A percentile compares a stretch with the other conserved stretches of the same genome.
Evolutionary conservation across 1,140 invertebrate species (phyloP).

Genomic region (Drosophila auraria): DNA sequence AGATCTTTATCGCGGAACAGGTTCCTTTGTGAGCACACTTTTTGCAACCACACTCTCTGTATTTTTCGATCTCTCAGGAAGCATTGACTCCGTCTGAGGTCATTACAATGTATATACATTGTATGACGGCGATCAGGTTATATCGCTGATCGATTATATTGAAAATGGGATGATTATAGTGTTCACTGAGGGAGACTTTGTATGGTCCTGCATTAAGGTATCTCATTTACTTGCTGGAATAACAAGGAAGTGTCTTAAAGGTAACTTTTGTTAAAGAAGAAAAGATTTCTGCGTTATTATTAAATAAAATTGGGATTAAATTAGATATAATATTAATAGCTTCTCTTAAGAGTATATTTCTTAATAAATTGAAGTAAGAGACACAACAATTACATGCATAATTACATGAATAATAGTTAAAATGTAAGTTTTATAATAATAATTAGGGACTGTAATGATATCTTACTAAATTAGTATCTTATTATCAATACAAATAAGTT

Average conservation of each 20-base stretch:
- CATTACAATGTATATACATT: slow-evolving; percentile 24
- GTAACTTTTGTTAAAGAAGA: not conserved
- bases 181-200: not conserved
- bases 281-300: not conserved
- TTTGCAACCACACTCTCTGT: slow-evolving; percentile 3
- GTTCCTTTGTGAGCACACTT: slow-evolving; percentile 35
- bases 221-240: not conserved
- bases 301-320: not conserved
- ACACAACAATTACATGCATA: too few species aligned
- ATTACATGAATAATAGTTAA: too few species aligned
- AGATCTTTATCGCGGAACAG: slow-evolving; percentile 38
- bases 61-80: slow-evolving; percentile 33
- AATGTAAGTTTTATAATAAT: too few species aligned
- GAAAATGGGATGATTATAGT: slow-evolving; percentile 15
- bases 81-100: slow-evolving; percentile 41
- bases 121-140: slow-evolving; percentile 18
- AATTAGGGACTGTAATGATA: too few species aligned
- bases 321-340: not conserved
- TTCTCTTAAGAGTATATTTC: too few species aligned
- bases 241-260: not conserved
- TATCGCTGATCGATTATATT: slow-evolving; percentile 31
- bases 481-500: too few species aligned
- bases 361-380: too few species aligned
- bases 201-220: not conserved
- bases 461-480: too few species aligned